A percentile compares a stretch with the other conserved stretches of the same genome.
phyloP scores from a whole-genome alignment of 2,888 invertebrate genomes.

The Lymantria dispar region DNA sequence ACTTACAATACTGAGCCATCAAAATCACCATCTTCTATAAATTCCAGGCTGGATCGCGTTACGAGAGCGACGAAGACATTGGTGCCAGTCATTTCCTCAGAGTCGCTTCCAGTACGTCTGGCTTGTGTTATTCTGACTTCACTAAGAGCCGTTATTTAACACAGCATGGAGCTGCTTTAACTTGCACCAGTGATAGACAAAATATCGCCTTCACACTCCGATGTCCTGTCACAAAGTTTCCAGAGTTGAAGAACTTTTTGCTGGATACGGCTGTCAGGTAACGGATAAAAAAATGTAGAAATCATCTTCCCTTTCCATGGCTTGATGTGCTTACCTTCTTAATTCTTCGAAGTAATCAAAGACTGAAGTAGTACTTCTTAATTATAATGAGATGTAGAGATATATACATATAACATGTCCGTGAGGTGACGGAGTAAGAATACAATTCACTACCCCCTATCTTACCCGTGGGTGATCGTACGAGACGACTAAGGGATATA shows the following conservation, averaged over 20 bases:
- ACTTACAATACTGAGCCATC: too few relatives aligned
- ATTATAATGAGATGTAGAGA: too few relatives aligned
- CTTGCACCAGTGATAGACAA: slow-evolving; percentile 88
- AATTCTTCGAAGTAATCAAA: too few relatives aligned
- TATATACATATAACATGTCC: too few relatives aligned
- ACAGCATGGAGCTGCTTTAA: slow-evolving; percentile 88
- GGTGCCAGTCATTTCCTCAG: slow-evolving; percentile 92
- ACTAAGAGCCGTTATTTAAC: slow-evolving; percentile 88
- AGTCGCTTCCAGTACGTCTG: slow-evolving; percentile 87
- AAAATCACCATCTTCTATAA: too few relatives aligned
- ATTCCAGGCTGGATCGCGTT: slow-evolving; percentile 90
- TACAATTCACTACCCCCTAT: too few relatives aligned
- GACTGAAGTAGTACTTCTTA: too few relatives aligned
- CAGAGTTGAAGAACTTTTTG: slow-evolving; percentile 50
- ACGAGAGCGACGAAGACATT: slow-evolving; percentile 87
- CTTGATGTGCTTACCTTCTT: too few relatives aligned
- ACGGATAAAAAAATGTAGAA: background rate
- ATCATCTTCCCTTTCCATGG: too few relatives aligned
- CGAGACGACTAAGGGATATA: too few relatives aligned
- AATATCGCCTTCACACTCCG: slow-evolving; percentile 88
- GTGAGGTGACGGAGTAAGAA: too few relatives aligned
- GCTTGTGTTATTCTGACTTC: slow-evolving; percentile 85
- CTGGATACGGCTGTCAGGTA: slow-evolving; percentile 61
- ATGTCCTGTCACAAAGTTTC: slow-evolving; percentile 48
- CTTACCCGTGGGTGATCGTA: too few relatives aligned